These are phyloP conservation scores for Leucophenga varia DNA, from an alignment of 1,140 invertebrate genomes.

Conservation along the genomic window DNA sequence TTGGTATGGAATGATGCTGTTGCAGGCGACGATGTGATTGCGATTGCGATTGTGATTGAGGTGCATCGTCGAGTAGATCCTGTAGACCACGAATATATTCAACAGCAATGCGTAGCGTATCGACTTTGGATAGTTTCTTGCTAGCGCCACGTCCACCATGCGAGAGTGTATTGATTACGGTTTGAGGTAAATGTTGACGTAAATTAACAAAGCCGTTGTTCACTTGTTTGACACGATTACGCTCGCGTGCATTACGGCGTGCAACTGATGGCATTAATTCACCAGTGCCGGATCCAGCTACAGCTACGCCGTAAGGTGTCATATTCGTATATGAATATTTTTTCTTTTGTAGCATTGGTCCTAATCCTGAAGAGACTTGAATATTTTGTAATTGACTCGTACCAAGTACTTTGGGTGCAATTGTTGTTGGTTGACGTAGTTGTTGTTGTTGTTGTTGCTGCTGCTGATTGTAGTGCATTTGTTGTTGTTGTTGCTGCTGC, in stretches of 20 bases:
- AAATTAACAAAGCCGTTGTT: conserved; percentile 91
- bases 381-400: conserved; percentile 49
- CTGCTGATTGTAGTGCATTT: background rate
- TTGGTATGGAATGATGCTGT: no score
- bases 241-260: conserved; percentile 85
- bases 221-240: conserved; percentile 94
- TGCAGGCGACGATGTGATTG: background rate
- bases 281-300: conserved; percentile 43
- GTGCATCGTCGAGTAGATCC: conserved; percentile 71
- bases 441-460: conserved; percentile 39
- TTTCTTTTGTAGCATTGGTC: conserved; percentile 62
- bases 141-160: conserved; percentile 68
- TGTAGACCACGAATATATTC: conserved; percentile 92
- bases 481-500: conserved; percentile 24
- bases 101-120: conserved; percentile 89
- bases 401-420: conserved; percentile 45
- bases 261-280: conserved; percentile 81
- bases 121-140: conserved; percentile 94
- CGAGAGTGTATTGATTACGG: conserved; percentile 69
- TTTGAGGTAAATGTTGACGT: conserved; percentile 81
- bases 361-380: conserved; percentile 29
- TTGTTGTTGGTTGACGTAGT: conserved; percentile 40
- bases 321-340: conserved; percentile 69
- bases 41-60: conserved; percentile 2
- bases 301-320: conserved; percentile 60